Percentiles rank a stretch among this genome's conserved stretches.
phyloP scores from a whole-genome alignment of 2,113 vertebrate genomes.

The Lota lota region DNA sequence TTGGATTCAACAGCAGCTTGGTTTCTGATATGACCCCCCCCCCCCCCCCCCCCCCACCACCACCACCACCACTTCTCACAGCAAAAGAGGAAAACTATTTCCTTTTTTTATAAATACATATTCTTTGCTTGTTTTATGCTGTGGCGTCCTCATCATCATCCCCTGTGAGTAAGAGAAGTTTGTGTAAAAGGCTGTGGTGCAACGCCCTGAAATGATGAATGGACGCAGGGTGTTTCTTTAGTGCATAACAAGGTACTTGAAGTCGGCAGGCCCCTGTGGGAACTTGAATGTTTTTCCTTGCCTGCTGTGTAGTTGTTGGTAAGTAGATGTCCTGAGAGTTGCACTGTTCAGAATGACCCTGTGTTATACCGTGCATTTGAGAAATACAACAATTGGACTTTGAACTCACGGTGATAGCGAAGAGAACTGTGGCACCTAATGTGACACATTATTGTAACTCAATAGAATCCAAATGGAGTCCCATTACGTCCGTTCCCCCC shows the following conservation, averaged over 20 bases:
- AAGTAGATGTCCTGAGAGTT: no score
- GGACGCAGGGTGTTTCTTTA: neutral
- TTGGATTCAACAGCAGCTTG: no score
- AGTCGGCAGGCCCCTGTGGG: conserved; percentile 15
- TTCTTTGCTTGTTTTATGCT: no score
- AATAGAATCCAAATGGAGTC: conserved; percentile 29
- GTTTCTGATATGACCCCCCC: neutral
- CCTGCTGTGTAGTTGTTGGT: no score
- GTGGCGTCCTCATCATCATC: conserved; percentile 13
- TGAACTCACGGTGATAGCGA: conserved; percentile 39
- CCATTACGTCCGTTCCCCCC: neutral
- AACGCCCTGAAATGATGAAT: conserved; percentile 50
- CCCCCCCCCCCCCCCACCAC: no score
- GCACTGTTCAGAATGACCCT: no score
- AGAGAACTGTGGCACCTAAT: conserved; percentile 46
- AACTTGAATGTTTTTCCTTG: no score
- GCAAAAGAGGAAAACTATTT: no score
- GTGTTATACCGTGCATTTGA: no score
- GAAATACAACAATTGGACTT: neutral
- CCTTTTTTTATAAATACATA: no score
- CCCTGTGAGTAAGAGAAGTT: conserved; percentile 18
- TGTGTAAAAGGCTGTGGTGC: conserved; percentile 24
- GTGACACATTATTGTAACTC: conserved; percentile 35
- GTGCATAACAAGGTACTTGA: no score
- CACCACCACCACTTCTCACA: no score